Conservation (phyloP, 2,888 invertebrate genomes). For the Lingula anatina region DNA sequence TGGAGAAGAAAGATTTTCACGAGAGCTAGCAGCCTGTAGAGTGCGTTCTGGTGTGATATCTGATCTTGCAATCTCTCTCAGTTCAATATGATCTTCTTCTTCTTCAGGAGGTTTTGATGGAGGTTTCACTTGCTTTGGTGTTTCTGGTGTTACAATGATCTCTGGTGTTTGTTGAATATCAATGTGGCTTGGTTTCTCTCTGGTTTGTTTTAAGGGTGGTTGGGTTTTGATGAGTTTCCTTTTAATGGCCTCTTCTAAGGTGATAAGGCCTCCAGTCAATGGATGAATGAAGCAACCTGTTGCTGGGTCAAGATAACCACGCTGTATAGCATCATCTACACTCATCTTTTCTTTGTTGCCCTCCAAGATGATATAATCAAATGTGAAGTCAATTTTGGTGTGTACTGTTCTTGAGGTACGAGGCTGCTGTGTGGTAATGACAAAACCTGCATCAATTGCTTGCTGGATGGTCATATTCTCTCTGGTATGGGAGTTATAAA, state of each 20-base stretch:
- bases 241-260: conserved; percentile 64
- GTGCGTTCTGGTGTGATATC: conserved; percentile 28
- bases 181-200: too few relatives aligned
- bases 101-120: too few relatives aligned
- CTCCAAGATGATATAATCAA: neutral
- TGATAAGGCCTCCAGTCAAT: conserved; percentile 76
- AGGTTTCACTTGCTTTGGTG: too few relatives aligned
- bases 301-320: conserved; percentile 79
- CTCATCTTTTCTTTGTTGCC: neutral
- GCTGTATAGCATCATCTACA: conserved; percentile 77
- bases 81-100: neutral
- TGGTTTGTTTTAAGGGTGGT: too few relatives aligned
- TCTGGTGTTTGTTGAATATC: too few relatives aligned
- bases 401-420: neutral
- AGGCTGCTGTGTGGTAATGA: neutral
- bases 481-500: neutral
- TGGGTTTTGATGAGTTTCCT: conserved; percentile 67
- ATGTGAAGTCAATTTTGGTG: neutral
- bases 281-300: conserved; percentile 60
- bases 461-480: neutral
- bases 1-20: too few relatives aligned
- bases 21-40: conserved; percentile 4
- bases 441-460: neutral
- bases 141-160: too few relatives aligned
- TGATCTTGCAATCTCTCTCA: conserved; percentile 52